Conservation (phyloP, 2,888 invertebrate genomes). For the Polyploca ridens region DNA sequence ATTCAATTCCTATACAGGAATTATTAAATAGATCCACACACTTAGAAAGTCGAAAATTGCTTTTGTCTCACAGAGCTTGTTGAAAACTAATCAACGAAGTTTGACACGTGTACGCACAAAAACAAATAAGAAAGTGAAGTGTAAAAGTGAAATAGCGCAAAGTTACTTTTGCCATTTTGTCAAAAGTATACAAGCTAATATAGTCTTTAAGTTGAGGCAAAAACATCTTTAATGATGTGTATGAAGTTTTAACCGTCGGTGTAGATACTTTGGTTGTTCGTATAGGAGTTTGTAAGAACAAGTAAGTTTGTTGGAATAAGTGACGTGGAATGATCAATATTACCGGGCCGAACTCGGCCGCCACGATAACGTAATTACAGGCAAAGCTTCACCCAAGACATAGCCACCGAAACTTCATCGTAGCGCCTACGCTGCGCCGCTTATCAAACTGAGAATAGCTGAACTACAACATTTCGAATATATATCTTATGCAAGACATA, state of each 20-base stretch:
- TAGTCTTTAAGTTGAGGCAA: constrained; percentile 14
- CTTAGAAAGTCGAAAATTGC: constrained; percentile 24
- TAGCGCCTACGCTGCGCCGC: constrained; percentile 30
- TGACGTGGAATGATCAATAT: constrained; percentile 77
- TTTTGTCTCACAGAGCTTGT: constrained; percentile 32
- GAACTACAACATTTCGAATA: too few species aligned
- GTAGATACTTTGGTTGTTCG: constrained; percentile 19
- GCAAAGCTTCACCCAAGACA: constrained; percentile 52
- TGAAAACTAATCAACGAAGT: constrained; percentile 39
- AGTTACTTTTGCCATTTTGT: constrained; percentile 21
- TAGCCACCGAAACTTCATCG: constrained; percentile 48
- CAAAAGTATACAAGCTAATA: constrained; percentile 21
- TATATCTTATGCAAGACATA: too few species aligned
- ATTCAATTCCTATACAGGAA: not conserved
- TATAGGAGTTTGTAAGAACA: constrained; percentile 45
- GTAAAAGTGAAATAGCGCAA: constrained; percentile 32
- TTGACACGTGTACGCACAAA: constrained; percentile 30
- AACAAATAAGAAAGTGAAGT: constrained; percentile 34
- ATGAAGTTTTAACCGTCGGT: constrained; percentile 4
- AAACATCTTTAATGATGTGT: constrained; percentile 9
- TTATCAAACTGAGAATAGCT: constrained; percentile 16
- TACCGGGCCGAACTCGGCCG: constrained; percentile 52
- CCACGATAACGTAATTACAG: constrained; percentile 72
- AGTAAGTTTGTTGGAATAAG: constrained; percentile 61
- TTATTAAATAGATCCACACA: constrained; percentile 22